These are phyloP conservation scores for Gambusia yucatana DNA, from an alignment of 2,797 vertebrate species.

Conservation along the genomic window DNA sequence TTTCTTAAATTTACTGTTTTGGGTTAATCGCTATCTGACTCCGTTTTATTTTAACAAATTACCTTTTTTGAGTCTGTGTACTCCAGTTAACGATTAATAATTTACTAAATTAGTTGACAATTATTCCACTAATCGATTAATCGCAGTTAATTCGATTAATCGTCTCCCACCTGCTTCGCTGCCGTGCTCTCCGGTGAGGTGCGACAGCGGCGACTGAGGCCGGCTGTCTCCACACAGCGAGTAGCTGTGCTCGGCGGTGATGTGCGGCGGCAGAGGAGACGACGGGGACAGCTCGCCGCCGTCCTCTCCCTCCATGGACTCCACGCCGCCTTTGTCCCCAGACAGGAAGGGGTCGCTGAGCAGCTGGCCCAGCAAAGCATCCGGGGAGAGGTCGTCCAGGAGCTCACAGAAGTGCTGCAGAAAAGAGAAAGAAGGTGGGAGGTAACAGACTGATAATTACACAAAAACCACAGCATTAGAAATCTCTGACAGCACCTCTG, in stretches of 20 bases:
- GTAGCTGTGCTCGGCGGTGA: slow-evolving; percentile 97
- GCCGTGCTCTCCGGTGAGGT: slow-evolving; percentile 85
- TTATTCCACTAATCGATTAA: no score
- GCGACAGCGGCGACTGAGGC: slow-evolving; percentile 92
- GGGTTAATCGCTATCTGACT: no score
- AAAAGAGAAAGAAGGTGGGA: not conserved
- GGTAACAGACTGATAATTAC: slow-evolving; percentile 42
- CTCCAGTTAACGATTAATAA: no score
- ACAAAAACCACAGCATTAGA: slow-evolving; percentile 11
- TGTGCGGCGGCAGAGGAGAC: slow-evolving; percentile 91
- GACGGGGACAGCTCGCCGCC: slow-evolving; percentile 75
- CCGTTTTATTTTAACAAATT: no score
- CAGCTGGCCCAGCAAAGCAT: slow-evolving; percentile 92
- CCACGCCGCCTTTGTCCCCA: slow-evolving; percentile 81
- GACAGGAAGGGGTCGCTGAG: slow-evolving; percentile 97
- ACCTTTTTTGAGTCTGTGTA: no score
- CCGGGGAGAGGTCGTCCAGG: slow-evolving; percentile 94
- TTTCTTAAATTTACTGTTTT: no score
- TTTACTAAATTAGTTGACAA: no score
- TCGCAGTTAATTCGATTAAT: no score
- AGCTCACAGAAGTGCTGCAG: slow-evolving; percentile 94
- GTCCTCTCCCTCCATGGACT: slow-evolving; percentile 89
- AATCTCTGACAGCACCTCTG: not conserved
- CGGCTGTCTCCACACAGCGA: slow-evolving; percentile 94
- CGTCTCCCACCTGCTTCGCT: slow-evolving; percentile 87